Evolutionary conservation across 2,888 invertebrate genomes (phyloP).

Genomic region (Agrotis segetum): DNA sequence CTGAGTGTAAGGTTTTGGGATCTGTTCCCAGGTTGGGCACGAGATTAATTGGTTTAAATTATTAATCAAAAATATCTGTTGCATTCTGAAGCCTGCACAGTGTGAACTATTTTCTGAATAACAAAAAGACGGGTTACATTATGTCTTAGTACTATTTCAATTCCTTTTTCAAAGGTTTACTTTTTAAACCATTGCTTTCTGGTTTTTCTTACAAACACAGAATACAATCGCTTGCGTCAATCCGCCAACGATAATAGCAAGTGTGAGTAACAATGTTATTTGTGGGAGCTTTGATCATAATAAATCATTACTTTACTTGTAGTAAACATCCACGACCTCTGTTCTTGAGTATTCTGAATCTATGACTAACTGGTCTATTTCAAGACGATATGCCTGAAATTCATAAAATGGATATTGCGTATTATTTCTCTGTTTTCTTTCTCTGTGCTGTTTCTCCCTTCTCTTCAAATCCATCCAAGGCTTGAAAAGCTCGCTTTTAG

Average conservation of each 20-base stretch:
- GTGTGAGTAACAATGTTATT: constrained; percentile 34
- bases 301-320: constrained; percentile 9
- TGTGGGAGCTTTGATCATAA: constrained; percentile 27
- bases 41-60: too few relatives aligned
- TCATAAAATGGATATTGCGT: not conserved
- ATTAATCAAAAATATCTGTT: too few relatives aligned
- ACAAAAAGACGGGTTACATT: too few relatives aligned
- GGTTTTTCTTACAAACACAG: not conserved
- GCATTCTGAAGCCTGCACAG: too few relatives aligned
- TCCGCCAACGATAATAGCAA: constrained; percentile 17
- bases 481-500: too few relatives aligned
- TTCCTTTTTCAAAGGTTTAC: not conserved
- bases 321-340: constrained; percentile 12
- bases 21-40: too few relatives aligned
- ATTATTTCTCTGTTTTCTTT: too few relatives aligned
- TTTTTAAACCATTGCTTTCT: too few relatives aligned
- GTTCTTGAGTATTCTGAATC: constrained; percentile 15
- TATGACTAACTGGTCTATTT: constrained; percentile 28
- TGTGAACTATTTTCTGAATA: too few relatives aligned
- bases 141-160: not conserved
- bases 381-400: not conserved
- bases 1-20: too few relatives aligned
- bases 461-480: too few relatives aligned
- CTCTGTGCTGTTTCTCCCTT: too few relatives aligned
- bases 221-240: constrained; percentile 27